Evolutionary conservation across 2,888 invertebrate genomes (phyloP), one percentile per base, ranked within the genome.

Genomic region (Agrotis segetum): DNA sequence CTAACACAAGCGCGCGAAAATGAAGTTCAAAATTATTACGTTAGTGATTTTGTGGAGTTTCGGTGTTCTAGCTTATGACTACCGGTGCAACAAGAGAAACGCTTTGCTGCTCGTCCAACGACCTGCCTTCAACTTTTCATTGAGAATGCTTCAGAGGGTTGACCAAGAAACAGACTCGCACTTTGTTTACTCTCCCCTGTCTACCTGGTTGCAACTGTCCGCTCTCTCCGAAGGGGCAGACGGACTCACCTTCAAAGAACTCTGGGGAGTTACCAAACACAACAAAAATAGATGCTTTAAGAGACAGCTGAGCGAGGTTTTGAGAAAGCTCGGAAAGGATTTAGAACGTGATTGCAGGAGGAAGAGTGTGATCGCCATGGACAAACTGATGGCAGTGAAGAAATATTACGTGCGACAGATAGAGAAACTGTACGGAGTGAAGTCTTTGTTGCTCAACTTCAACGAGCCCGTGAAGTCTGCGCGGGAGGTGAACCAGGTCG

Each of bases 111-210:
- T 89, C 0, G 79, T 91, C 19, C 92, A 90, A 73, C 75, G 85
- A 47, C 91, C 93, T 0, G 89, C 89, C 0, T 93, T 93, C 73
- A 88, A 92, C 2, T 95, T 94, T 64, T 92, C 95, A 9, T 77
- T 90, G 11, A 83, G 81, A 44, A 83, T 94, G 50, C 72, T 94
- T n/a, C 91, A 92, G 47, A 88, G 92, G 67, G 92, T 93, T 0
- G 77, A 89, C 0, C 84, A 90, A 49, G 88, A 91, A 13, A 91
- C 88, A 0, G 84, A 88, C 4, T 87, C 86, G 0, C 94, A 95
- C 79, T 95, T 94, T 64, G 92, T 93, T 0, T 94, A 88, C 69
- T 94, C 95, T 0, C 95, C 95, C 0, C 67, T 94, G 2, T 89
- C 92, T 0, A 90, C 92, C 3, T 95, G 94, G 93, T 69, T 94